phyloP scores from a whole-genome alignment of 1,140 invertebrate genomes.

The Gonioctena quinquepunctata region DNA sequence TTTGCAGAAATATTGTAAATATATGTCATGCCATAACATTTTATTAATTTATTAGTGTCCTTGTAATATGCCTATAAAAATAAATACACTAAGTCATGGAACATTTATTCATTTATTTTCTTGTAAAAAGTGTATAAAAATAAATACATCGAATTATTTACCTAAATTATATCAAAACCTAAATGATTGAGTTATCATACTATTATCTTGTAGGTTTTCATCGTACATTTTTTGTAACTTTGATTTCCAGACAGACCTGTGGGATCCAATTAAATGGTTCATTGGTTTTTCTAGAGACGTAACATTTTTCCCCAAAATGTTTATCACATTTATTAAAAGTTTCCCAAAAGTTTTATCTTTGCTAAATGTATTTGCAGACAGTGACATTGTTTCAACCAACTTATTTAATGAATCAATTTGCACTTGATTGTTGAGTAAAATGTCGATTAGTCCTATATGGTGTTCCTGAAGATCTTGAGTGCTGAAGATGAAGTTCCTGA shows the following conservation, averaged over 20 bases:
- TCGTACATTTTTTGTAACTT: conserved; percentile 27
- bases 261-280: conserved; percentile 26
- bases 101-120: too few relatives aligned
- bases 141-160: too few relatives aligned
- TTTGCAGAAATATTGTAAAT: too few relatives aligned
- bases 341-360: conserved; percentile 35
- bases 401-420: conserved; percentile 14
- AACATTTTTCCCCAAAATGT: conserved; percentile 19
- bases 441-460: conserved; percentile 24
- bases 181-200: conserved; percentile 25
- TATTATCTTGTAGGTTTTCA: conserved; percentile 28
- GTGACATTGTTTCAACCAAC: conserved; percentile 29
- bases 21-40: too few relatives aligned
- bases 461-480: conserved; percentile 15
- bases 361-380: conserved; percentile 13
- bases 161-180: conserved; percentile 23
- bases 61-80: too few relatives aligned
- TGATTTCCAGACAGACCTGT: conserved; percentile 34
- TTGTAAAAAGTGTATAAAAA: too few relatives aligned
- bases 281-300: conserved; percentile 22
- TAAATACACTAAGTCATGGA: too few relatives aligned
- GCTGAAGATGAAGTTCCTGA: conserved; percentile 18
- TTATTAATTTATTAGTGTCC: too few relatives aligned
- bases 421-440: conserved; percentile 22
- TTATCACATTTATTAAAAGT: conserved; percentile 27